A percentile compares a stretch with the other conserved stretches of the same genome.
These are phyloP conservation scores for Hypanus sabinus DNA, from an alignment of 2,113 vertebrate species.

Conservation along the genomic window DNA sequence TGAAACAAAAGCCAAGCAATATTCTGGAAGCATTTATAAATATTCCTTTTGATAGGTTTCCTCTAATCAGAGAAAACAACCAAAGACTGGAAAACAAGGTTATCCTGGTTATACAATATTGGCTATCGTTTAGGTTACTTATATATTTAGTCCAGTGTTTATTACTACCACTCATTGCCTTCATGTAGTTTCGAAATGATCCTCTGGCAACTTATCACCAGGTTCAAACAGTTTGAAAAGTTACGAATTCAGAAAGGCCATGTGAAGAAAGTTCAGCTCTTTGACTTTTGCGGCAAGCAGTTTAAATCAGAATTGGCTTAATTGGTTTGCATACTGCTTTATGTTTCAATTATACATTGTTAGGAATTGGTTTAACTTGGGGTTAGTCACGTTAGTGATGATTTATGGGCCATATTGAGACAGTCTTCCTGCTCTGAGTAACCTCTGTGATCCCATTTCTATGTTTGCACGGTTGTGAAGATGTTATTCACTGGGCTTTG, in stretches of 20 bases:
- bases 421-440: too few relatives aligned
- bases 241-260: not conserved
- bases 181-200: slow-evolving; percentile 11
- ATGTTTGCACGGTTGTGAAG: too few relatives aligned
- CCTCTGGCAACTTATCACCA: not conserved
- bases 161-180: not conserved
- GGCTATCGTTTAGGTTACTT: not conserved
- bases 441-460: too few relatives aligned
- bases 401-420: too few relatives aligned
- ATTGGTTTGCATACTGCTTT: too few relatives aligned
- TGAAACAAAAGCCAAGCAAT: not conserved
- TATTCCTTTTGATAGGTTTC: not conserved
- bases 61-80: not conserved
- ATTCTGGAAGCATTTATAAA: not conserved
- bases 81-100: not conserved
- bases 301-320: too few relatives aligned
- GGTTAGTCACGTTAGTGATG: too few relatives aligned
- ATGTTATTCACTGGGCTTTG: too few relatives aligned
- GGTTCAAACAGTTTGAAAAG: not conserved
- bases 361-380: too few relatives aligned
- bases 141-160: not conserved
- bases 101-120: slow-evolving; percentile 1
- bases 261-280: not conserved
- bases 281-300: not conserved
- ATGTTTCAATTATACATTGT: too few relatives aligned